These are phyloP conservation scores for Andrena fulva DNA, from an alignment of 2,888 invertebrate genomes.

Conservation along the genomic window DNA sequence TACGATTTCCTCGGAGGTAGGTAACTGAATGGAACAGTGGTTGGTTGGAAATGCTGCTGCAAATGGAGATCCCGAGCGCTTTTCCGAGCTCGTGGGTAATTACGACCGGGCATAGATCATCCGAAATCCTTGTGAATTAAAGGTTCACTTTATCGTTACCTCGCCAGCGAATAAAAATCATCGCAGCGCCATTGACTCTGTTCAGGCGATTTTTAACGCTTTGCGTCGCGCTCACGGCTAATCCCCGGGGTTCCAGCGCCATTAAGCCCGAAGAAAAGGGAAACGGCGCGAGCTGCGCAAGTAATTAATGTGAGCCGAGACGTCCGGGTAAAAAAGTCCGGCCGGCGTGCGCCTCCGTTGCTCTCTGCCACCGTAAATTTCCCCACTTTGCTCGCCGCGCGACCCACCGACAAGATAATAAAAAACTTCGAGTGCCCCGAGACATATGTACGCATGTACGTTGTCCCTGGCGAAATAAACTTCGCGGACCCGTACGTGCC, in stretches of 20 bases:
- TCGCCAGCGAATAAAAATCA: background rate
- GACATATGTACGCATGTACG: conserved; percentile 20
- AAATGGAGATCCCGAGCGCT: too few species aligned
- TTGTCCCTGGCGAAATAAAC: conserved; percentile 56
- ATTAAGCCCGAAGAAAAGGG: conserved; percentile 3
- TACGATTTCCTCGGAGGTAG: too few species aligned
- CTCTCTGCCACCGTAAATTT: conserved; percentile 46
- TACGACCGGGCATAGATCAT: background rate
- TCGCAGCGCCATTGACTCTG: conserved; percentile 2
- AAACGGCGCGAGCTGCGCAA: background rate
- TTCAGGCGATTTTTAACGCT: conserved; percentile 12
- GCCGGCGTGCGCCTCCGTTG: background rate
- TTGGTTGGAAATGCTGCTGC: too few species aligned
- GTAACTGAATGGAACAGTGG: too few species aligned
- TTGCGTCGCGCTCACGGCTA: background rate
- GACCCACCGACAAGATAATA: conserved; percentile 54
- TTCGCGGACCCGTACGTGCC: conserved; percentile 22
- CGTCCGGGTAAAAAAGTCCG: conserved; percentile 34
- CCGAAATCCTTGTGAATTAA: background rate
- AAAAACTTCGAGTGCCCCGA: conserved; percentile 57
- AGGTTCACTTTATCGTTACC: background rate
- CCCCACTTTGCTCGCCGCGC: conserved; percentile 21
- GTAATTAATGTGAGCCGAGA: conserved; percentile 49
- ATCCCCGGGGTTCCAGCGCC: background rate
- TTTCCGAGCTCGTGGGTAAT: background rate